A percentile compares a stretch with the other conserved stretches of the same genome.
Evolutionary conservation across 2,888 invertebrate genomes (phyloP).

Genomic region (Ephialtes manifestator): DNA sequence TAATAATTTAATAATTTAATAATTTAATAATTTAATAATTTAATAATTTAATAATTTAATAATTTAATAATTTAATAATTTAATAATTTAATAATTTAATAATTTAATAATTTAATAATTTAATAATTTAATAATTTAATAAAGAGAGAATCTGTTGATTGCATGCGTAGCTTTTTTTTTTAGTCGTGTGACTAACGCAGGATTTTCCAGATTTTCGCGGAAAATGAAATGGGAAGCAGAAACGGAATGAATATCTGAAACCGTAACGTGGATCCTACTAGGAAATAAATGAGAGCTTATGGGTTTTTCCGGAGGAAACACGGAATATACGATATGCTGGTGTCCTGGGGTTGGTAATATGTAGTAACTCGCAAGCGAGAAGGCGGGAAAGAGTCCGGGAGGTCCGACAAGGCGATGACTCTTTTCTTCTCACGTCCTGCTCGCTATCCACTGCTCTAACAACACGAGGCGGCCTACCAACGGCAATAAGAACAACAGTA

Average conservation of each 20-base stretch:
- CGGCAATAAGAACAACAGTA: conserved; percentile 39
- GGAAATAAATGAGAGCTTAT: background rate
- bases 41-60: too few relatives aligned
- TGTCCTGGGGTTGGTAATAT: background rate
- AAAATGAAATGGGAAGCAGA: background rate
- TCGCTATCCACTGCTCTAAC: conserved; percentile 12
- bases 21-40: too few relatives aligned
- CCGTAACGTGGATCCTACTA: background rate
- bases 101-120: too few relatives aligned
- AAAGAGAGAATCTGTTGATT: background rate
- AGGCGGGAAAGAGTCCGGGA: conserved; percentile 68
- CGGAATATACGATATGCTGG: background rate
- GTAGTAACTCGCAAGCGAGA: conserved; percentile 42
- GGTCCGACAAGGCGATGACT: conserved; percentile 57
- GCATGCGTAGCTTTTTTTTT: background rate
- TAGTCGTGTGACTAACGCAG: background rate
- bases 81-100: too few relatives aligned
- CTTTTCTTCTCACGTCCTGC: conserved; percentile 62
- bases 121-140: too few relatives aligned
- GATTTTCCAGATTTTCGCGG: background rate
- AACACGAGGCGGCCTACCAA: conserved; percentile 4
- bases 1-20: too few relatives aligned
- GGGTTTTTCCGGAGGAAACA: conserved; percentile 44
- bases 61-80: too few relatives aligned
- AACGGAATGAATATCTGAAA: background rate